Conservation (phyloP, 2,888 invertebrate species). For the Papilio protenor region DNA sequence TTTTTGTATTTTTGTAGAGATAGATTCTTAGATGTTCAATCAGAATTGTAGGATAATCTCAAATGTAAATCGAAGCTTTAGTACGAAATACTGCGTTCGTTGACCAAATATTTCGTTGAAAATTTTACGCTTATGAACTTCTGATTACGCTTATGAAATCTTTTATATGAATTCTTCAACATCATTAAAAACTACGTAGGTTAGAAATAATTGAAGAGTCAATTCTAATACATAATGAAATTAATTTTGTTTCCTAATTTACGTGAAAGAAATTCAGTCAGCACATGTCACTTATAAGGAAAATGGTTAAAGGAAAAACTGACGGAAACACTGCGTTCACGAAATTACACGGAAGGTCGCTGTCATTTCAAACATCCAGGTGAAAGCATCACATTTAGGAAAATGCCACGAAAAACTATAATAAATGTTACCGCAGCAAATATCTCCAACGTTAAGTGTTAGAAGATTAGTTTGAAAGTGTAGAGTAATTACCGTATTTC, state of each 20-base stretch:
- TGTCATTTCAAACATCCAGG: slow-evolving; percentile 14
- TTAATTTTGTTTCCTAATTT: neutral
- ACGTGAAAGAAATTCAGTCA: neutral
- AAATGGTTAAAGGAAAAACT: slow-evolving; percentile 18
- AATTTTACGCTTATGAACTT: too few species aligned
- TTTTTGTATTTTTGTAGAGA: too few species aligned
- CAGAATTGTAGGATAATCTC: neutral
- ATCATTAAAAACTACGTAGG: too few species aligned
- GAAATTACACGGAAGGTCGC: slow-evolving; percentile 20
- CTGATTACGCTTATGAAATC: too few species aligned
- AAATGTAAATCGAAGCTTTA: neutral
- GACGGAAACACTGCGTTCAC: slow-evolving; percentile 15
- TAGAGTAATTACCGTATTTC: too few species aligned
- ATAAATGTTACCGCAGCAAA: neutral
- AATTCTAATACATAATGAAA: neutral
- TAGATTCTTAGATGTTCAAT: too few species aligned
- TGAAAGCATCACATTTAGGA: slow-evolving; percentile 4
- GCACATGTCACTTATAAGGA: slow-evolving; percentile 17
- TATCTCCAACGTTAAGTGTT: neutral
- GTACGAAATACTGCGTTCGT: too few species aligned
- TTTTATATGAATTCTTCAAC: too few species aligned
- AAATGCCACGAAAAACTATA: neutral
- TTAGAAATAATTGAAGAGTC: neutral
- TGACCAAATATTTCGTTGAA: too few species aligned
- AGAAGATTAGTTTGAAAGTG: too few species aligned